A percentile compares a stretch with the other conserved stretches of the same genome.
These are phyloP conservation scores for Listronotus oregonensis DNA, from an alignment of 1,140 invertebrate genomes.

Conservation along the genomic window DNA sequence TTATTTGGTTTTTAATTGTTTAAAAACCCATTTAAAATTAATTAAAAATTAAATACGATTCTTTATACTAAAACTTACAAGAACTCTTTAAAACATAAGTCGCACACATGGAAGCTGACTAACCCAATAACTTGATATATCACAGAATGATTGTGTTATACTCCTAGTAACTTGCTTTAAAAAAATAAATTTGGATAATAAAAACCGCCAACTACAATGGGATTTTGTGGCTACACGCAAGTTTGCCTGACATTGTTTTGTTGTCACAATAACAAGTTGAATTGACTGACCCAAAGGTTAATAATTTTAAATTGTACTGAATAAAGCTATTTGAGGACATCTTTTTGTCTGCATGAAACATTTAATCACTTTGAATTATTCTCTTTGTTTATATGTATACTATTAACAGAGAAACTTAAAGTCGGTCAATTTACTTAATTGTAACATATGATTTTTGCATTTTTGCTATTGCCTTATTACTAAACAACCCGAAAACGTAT, in stretches of 20 bases:
- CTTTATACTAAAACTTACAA: neutral
- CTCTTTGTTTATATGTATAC: too few relatives aligned
- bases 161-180: constrained; percentile 54
- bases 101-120: constrained; percentile 33
- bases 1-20: too few relatives aligned
- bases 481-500: too few relatives aligned
- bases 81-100: constrained; percentile 21
- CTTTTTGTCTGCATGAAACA: too few relatives aligned
- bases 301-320: constrained; percentile 2
- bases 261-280: constrained; percentile 22
- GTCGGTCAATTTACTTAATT: too few relatives aligned
- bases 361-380: too few relatives aligned
- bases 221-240: constrained; percentile 14
- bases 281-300: constrained; percentile 33
- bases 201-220: constrained; percentile 18
- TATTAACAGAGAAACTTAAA: too few relatives aligned
- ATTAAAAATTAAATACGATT: too few relatives aligned
- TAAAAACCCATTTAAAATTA: too few relatives aligned
- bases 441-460: too few relatives aligned
- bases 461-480: too few relatives aligned
- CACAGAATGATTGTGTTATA: constrained; percentile 58
- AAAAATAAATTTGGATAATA: constrained; percentile 49
- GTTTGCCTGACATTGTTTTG: constrained; percentile 3
- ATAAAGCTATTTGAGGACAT: too few relatives aligned
- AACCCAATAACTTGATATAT: constrained; percentile 57